Base-by-base conservation (phyloP, 2,797 vertebrate genomes). In the Cirrhinus mrigala region DNA sequence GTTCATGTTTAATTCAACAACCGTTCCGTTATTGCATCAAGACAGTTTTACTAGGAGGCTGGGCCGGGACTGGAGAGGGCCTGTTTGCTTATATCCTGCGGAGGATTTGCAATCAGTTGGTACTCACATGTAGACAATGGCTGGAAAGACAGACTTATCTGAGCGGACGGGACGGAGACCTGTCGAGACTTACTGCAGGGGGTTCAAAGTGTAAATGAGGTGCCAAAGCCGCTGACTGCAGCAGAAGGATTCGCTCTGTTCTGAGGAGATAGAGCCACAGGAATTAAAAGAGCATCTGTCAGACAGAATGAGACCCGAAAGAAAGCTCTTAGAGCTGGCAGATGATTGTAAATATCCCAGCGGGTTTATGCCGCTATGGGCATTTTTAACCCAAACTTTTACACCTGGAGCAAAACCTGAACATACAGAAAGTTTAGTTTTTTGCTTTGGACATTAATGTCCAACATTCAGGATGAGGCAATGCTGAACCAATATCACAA, bases 241-340 rank as follows among this genome's bases (percentile, higher is more conserved):
- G 84, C 78, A 78, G 79, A 84, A 82, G 88, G 74, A 60, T 84
- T 52, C 27, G 22, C 60, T 86, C 83, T 87, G 85, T 86, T 84
- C 78, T 70, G 71, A 46, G 70, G 50, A 89, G 88, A 89, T 86
- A 87, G 89, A 84, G 85, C 83, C 62, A 60, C 58, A 77, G 85
- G 88, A 88, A 88, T 88, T 88, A 87, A 86, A 89, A 80, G 83
- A 86, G 87, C 79, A 84, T 83, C 83, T 79, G 88, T 85, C 88
- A 86, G 58, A 81, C n/a, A 10, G 68, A 77, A 66, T 76, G 82
- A 81, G 66, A 76, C 81, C 79, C 37, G 73, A 78, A 85, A 70
- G 85, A 87, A 84, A 85, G 75, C 64, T 73, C 70, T 76, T 85
- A 88, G 83, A 85, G 64, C 83, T 71, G 68, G 56, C 75, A 69